These are phyloP conservation scores for Pagetopsis macropterus DNA, from an alignment of 2,797 vertebrate species.

Conservation along the genomic window DNA sequence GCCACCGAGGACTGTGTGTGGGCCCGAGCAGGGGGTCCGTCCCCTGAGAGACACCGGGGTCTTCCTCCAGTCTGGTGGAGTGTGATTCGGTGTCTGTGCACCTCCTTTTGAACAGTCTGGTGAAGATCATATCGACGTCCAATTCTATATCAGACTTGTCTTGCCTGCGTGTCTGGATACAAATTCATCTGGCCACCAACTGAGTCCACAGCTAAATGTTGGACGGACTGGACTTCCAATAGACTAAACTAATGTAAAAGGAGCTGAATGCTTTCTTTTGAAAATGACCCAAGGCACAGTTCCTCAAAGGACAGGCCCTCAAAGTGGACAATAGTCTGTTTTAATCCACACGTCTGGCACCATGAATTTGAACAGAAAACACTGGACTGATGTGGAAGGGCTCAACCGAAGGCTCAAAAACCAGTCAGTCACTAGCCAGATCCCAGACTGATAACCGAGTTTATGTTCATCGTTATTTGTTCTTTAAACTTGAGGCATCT, in stretches of 20 bases:
- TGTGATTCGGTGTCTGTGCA: conserved; percentile 48
- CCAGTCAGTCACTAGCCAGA: background rate
- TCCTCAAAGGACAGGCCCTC: conserved; percentile 29
- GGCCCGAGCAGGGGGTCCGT: conserved; percentile 52
- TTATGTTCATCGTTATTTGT: conserved; percentile 43
- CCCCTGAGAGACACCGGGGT: conserved; percentile 43
- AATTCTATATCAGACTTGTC: conserved; percentile 53
- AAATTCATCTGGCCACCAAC: conserved; percentile 37
- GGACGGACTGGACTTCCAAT: conserved; percentile 40
- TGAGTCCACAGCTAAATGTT: conserved; percentile 35
- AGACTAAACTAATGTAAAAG: conserved; percentile 37
- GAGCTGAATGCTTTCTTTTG: conserved; percentile 35
- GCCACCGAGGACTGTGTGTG: conserved; percentile 41
- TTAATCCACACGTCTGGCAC: conserved; percentile 27
- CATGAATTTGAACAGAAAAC: conserved; percentile 13
- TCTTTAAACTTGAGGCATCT: conserved; percentile 41
- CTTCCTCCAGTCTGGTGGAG: conserved; percentile 49
- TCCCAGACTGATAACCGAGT: conserved; percentile 21
- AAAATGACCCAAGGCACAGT: conserved; percentile 38
- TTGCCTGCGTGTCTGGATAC: conserved; percentile 63
- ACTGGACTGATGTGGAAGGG: conserved; percentile 37
- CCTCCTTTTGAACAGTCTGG: conserved; percentile 51
- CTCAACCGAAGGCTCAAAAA: conserved; percentile 7
- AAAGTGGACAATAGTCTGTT: conserved; percentile 39
- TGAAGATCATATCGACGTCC: conserved; percentile 69